These are phyloP conservation scores for Herminia tarsipennalis DNA, from an alignment of 2,888 invertebrate species.

Conservation along the genomic window DNA sequence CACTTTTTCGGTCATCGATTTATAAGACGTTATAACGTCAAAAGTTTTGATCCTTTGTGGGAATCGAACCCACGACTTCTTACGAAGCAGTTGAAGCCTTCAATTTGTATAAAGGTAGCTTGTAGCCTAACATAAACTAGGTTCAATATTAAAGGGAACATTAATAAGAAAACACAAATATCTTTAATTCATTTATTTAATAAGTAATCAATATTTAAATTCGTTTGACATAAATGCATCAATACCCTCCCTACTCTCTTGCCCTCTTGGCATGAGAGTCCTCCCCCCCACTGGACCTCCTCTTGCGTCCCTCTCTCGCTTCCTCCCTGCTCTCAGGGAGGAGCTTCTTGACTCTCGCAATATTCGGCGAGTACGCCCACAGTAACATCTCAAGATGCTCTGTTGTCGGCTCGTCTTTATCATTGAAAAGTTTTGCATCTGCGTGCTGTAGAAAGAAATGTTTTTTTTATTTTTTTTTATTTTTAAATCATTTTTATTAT, in stretches of 20 bases:
- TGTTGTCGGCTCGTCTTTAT: constrained; percentile 88
- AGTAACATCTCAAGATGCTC: constrained; percentile 89
- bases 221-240: constrained; percentile 33
- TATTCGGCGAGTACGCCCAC: constrained; percentile 92
- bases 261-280: constrained; percentile 64
- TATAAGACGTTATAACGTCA: too few species aligned
- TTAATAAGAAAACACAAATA: too few species aligned
- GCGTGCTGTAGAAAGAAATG: constrained; percentile 75
- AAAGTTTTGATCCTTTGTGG: too few species aligned
- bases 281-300: constrained; percentile 56
- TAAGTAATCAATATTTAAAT: constrained; percentile 35
- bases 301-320: constrained; percentile 6
- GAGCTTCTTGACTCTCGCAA: constrained; percentile 87
- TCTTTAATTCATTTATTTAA: too few species aligned
- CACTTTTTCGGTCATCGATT: too few species aligned
- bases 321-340: constrained; percentile 63
- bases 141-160: too few species aligned
- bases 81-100: too few species aligned
- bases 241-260: constrained; percentile 59
- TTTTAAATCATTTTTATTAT: too few species aligned
- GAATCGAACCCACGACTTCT: too few species aligned
- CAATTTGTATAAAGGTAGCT: too few species aligned
- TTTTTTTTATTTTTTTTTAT: too few species aligned
- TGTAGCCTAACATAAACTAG: too few species aligned
- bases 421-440: constrained; percentile 86